Evolutionary conservation across 2,797 vertebrate genomes (phyloP).

Genomic region (Erethizon dorsatum): DNA sequence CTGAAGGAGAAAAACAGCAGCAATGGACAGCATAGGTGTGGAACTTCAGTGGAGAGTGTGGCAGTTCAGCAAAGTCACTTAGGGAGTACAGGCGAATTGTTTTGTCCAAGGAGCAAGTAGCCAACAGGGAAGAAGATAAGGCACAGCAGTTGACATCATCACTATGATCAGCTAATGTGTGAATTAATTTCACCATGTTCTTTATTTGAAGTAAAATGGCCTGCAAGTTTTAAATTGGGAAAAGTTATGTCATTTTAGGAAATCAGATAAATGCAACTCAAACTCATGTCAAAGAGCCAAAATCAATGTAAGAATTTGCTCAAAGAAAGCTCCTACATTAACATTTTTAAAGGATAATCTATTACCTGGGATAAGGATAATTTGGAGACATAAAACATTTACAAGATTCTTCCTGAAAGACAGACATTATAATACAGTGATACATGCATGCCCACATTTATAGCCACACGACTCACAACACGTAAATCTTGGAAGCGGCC

Average conservation of each 20-base stretch:
- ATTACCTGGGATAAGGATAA: slow-evolving; percentile 27
- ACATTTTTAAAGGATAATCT: slow-evolving; percentile 19
- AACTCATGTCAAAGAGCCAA: not conserved
- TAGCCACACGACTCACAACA: not conserved
- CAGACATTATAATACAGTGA: not conserved
- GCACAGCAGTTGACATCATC: slow-evolving; percentile 96
- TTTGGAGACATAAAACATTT: not conserved
- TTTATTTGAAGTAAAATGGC: slow-evolving; percentile 68
- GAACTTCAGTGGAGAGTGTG: slow-evolving; percentile 94
- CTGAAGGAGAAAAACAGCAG: slow-evolving; percentile 96
- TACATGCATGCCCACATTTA: not conserved
- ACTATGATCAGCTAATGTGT: slow-evolving; percentile 93
- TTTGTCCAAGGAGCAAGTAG: slow-evolving; percentile 97
- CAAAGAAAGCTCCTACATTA: not conserved
- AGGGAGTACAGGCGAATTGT: slow-evolving; percentile 93
- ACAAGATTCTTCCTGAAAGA: not conserved
- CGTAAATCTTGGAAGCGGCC: not conserved
- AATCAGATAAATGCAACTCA: slow-evolving; percentile 14
- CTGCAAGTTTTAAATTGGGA: slow-evolving; percentile 87
- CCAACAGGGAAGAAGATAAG: slow-evolving; percentile 93
- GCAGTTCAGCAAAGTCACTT: slow-evolving; percentile 91
- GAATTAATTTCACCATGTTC: slow-evolving; percentile 94
- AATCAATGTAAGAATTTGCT: slow-evolving; percentile 6
- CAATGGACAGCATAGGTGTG: slow-evolving; percentile 96
- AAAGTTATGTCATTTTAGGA: slow-evolving; percentile 40